phyloP scores from a whole-genome alignment of 2,797 vertebrate genomes.

The Ataeniobius toweri region DNA sequence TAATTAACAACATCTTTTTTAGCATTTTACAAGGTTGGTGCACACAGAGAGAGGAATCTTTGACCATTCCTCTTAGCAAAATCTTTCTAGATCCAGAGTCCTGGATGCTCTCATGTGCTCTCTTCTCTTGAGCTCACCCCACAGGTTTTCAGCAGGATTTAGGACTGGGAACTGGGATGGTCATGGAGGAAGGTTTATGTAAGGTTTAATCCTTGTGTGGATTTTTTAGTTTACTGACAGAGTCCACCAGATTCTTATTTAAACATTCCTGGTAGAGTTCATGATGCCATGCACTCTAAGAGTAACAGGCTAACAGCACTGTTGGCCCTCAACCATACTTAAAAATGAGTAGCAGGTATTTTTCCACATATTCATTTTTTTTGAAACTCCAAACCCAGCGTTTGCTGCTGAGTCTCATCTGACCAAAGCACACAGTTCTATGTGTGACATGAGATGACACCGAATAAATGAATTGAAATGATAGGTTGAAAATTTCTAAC shows the following conservation, averaged over 20 bases:
- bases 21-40: not conserved
- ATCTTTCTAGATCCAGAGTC: not conserved
- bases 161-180: not conserved
- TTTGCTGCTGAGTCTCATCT: not conserved
- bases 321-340: not conserved
- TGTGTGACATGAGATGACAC: not conserved
- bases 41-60: not conserved
- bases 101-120: not conserved
- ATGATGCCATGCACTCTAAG: not conserved
- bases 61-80: too few relatives aligned
- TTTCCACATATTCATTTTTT: not conserved
- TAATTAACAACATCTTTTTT: too few relatives aligned
- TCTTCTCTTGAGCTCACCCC: not conserved
- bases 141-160: not conserved
- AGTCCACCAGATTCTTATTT: not conserved
- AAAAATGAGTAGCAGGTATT: not conserved
- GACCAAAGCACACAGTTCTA: not conserved
- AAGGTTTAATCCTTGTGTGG: not conserved
- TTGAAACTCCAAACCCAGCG: not conserved
- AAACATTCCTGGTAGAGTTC: not conserved
- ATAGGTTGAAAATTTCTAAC: not conserved
- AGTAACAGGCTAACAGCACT: not conserved
- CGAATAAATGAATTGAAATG: not conserved
- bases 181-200: not conserved
- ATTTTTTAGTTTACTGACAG: not conserved